Conservation (phyloP, 2,888 invertebrate genomes). For the Cheiracanthium punctorium region DNA sequence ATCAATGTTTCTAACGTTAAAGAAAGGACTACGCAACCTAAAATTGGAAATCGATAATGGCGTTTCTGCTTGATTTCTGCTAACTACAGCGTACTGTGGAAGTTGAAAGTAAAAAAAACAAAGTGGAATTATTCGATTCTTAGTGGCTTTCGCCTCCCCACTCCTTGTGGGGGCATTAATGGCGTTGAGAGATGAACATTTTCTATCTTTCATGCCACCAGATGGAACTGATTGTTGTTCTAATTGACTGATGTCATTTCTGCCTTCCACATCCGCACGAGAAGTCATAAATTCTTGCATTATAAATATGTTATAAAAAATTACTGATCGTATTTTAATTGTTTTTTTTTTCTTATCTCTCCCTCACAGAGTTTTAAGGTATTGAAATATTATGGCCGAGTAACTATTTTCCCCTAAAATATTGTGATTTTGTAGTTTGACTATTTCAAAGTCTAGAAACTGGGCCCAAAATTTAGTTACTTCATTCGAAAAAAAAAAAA, state of each 20-base stretch:
- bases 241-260: not conserved
- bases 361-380: too few species aligned
- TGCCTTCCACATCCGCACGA: not conserved
- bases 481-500: too few species aligned
- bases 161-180: constrained; percentile 6
- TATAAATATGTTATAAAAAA: not conserved
- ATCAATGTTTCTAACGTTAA: constrained; percentile 42
- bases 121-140: not conserved
- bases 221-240: constrained; percentile 16
- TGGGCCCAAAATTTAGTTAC: too few species aligned
- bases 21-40: constrained; percentile 7
- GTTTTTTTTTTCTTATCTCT: too few species aligned
- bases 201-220: constrained; percentile 19
- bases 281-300: not conserved
- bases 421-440: too few species aligned
- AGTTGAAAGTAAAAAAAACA: not conserved
- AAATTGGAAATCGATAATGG: constrained; percentile 64
- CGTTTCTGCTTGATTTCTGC: constrained; percentile 29
- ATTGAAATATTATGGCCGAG: too few species aligned
- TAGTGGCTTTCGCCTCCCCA: not conserved
- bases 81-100: not conserved
- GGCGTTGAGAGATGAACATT: constrained; percentile 26
- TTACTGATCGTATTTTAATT: not conserved
- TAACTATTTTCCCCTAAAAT: too few species aligned
- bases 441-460: too few species aligned